Base-by-base conservation (phyloP, 2,797 vertebrate species). In the Myotis planiceps region DNA sequence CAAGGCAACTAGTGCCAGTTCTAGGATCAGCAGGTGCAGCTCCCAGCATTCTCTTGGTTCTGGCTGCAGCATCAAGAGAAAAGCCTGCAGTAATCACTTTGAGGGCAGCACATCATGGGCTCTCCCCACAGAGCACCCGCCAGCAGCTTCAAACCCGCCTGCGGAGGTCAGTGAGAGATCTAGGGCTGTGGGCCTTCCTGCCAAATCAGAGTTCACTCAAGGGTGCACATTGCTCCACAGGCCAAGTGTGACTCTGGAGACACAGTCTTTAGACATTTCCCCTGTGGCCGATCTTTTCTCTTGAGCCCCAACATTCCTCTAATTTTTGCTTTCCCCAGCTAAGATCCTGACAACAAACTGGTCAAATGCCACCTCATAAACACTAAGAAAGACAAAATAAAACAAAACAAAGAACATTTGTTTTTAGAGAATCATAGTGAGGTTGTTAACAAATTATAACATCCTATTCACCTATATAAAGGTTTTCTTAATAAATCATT, bases 181-280 rank as follows among this genome's bases (percentile, higher is more conserved):
- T 9, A 75, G 92, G 45, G 82, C 74, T 1, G 0, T 42, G 9
- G 23, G 15, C n/a, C 69, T 88, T 72, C 18, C 49, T 79, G 84
- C 84, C 92, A 93, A 95, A 49, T 49, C 65, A 42, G n/a, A 92
- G 79, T 80, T 87, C 74, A 68, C 29, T 55, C 72, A 60, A 66
- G 84, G 72, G 37, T 78, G 68, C 21, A 2, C 72, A n/a, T 0
- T 18, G 37, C 88, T 58, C 49, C 32, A 19, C 27, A 71, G 49
- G 75, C 58, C 32, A 63, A 60, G 5, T 2, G 6, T 25, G 37
- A 72, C 16, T 72, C 80, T 19, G 53, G 29, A 94, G 47, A 85
- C 91, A 93, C 32, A 65, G 18, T 32, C n/a, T 47, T 82, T 75
- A 72, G 34, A 32, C 66, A 63, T 32, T 65, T 71, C 39, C 32